These are phyloP conservation scores for Rutpela maculata DNA, from an alignment of 2,888 invertebrate species.

Conservation along the genomic window DNA sequence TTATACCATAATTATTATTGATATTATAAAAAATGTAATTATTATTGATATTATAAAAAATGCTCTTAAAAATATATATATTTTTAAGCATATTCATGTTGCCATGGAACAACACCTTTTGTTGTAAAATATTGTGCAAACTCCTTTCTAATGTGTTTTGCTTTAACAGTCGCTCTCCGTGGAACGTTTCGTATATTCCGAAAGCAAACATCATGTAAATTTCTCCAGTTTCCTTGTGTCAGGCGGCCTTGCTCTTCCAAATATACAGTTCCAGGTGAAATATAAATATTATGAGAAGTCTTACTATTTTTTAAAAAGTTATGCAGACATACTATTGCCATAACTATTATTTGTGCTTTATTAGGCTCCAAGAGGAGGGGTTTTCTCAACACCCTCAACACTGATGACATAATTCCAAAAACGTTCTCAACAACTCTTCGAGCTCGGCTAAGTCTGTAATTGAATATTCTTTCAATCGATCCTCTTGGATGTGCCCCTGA, in stretches of 20 bases:
- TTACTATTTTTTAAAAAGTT: slow-evolving; percentile 1
- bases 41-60: neutral
- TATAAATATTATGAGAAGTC: slow-evolving; percentile 7
- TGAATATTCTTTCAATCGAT: too few species aligned
- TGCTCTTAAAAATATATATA: neutral
- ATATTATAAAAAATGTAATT: neutral
- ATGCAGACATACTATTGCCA: slow-evolving; percentile 22
- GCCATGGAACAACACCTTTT: slow-evolving; percentile 1
- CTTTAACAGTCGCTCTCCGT: neutral
- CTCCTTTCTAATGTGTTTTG: neutral
- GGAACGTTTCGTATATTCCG: neutral
- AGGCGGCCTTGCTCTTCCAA: neutral
- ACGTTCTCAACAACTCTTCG: slow-evolving; percentile 13
- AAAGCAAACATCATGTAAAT: slow-evolving; percentile 1
- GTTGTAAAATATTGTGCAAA: neutral
- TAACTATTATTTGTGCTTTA: slow-evolving; percentile 33
- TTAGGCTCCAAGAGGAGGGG: slow-evolving; percentile 31
- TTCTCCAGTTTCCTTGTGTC: neutral
- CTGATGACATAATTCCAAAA: slow-evolving; percentile 40
- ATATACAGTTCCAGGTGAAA: neutral
- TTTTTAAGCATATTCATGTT: neutral
- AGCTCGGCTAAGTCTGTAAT: slow-evolving; percentile 40
- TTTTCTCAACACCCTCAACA: slow-evolving; percentile 40
- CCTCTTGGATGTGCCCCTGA: too few species aligned
- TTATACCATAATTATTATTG: neutral